Percentiles rank a stretch among this genome's conserved stretches.
Conservation (phyloP, 2,113 vertebrate species). For the Gasterosteus nipponicus region DNA sequence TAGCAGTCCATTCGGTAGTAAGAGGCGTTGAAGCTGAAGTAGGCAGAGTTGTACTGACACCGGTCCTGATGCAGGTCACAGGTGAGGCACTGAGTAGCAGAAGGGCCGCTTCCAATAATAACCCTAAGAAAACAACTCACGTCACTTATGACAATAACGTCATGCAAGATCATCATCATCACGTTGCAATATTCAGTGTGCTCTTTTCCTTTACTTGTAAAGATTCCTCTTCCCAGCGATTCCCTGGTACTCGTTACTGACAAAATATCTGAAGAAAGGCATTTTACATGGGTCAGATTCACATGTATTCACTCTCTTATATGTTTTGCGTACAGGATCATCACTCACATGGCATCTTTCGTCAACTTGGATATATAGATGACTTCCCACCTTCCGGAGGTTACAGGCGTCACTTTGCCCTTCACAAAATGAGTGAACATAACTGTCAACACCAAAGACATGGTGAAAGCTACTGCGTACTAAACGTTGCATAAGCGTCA, state of each 20-base stretch:
- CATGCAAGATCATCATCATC: neutral
- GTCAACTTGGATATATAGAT: slow-evolving; percentile 94
- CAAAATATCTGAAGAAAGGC: slow-evolving; percentile 87
- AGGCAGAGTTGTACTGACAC: slow-evolving; percentile 92
- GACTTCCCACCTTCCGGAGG: slow-evolving; percentile 95
- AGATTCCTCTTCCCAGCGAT: slow-evolving; percentile 89
- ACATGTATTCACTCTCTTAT: neutral
- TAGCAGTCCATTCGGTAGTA: slow-evolving; percentile 92
- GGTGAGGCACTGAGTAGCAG: slow-evolving; percentile 84
- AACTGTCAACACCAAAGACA: slow-evolving; percentile 9
- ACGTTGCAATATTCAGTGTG: neutral
- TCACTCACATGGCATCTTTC: slow-evolving; percentile 89
- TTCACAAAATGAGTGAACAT: slow-evolving; percentile 61
- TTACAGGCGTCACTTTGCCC: slow-evolving; percentile 89
- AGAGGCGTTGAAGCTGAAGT: slow-evolving; percentile 87
- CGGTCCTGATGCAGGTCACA: slow-evolving; percentile 84
- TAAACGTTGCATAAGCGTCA: neutral
- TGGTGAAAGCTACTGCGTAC: neutral
- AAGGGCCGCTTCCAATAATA: slow-evolving; percentile 72
- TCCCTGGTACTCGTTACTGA: slow-evolving; percentile 88
- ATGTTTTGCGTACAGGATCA: neutral
- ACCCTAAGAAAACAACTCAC: slow-evolving; percentile 77
- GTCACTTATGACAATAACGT: neutral
- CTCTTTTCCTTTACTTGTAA: slow-evolving; percentile 87
- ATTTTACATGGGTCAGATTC: slow-evolving; percentile 1